These are phyloP conservation scores for Dufourea novaeangliae DNA, from an alignment of 1,140 invertebrate genomes.

Conservation along the genomic window DNA sequence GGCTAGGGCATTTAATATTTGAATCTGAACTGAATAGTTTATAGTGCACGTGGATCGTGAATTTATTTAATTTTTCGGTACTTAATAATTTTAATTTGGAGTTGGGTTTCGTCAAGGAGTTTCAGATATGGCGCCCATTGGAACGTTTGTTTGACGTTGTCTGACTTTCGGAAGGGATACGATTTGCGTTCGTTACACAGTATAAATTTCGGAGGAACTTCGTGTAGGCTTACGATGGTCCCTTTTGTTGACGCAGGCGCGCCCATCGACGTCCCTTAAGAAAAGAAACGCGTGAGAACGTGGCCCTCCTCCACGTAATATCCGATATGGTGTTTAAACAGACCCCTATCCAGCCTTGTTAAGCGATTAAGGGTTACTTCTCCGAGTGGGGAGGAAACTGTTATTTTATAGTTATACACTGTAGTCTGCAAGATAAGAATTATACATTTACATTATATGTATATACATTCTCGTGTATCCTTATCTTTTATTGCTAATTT, in stretches of 20 bases:
- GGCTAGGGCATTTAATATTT: too few species aligned
- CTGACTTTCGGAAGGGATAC: neutral
- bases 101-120: too few species aligned
- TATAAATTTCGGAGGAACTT: neutral
- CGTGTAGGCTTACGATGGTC: neutral
- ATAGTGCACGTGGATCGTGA: too few species aligned
- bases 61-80: too few species aligned
- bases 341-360: slow-evolving; percentile 38
- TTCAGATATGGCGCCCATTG: too few species aligned
- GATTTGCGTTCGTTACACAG: neutral
- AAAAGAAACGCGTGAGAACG: slow-evolving; percentile 54
- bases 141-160: too few species aligned
- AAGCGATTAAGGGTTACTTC: slow-evolving; percentile 58
- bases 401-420: neutral
- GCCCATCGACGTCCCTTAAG: slow-evolving; percentile 37
- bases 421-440: neutral
- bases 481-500: too few species aligned
- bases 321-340: slow-evolving; percentile 49
- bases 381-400: neutral
- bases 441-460: too few species aligned
- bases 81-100: too few species aligned
- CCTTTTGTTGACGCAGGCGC: slow-evolving; percentile 58
- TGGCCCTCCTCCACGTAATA: slow-evolving; percentile 36
- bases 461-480: too few species aligned
- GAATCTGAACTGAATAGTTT: too few species aligned